Conservation (phyloP, 2,888 invertebrate species). For the Euproctis similis region DNA sequence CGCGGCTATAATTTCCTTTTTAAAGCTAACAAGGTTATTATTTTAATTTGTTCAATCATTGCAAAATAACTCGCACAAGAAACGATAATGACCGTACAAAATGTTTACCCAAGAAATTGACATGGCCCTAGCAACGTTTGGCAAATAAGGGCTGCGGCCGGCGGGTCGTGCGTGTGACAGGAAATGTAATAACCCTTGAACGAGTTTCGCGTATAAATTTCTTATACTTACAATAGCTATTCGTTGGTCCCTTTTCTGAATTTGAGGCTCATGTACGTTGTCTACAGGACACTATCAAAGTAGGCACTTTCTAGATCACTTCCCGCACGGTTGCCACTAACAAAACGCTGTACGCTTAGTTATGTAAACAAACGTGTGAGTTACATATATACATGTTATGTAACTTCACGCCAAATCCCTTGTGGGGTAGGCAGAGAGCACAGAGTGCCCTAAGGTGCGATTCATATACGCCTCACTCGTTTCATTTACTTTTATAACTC, state of each 20-base stretch:
- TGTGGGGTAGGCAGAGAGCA: too few relatives aligned
- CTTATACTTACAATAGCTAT: slow-evolving; percentile 44
- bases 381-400: too few relatives aligned
- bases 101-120: slow-evolving; percentile 62
- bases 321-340: too few relatives aligned
- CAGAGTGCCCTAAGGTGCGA: too few relatives aligned
- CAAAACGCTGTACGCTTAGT: too few relatives aligned
- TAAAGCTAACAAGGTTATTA: too few relatives aligned
- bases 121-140: slow-evolving; percentile 56
- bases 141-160: slow-evolving; percentile 57
- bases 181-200: slow-evolving; percentile 65
- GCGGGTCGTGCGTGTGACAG: slow-evolving; percentile 54
- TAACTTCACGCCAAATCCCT: too few relatives aligned
- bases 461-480: too few relatives aligned
- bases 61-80: slow-evolving; percentile 40
- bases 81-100: slow-evolving; percentile 54
- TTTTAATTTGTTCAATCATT: slow-evolving; percentile 27
- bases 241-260: slow-evolving; percentile 36
- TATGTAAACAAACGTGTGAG: too few relatives aligned
- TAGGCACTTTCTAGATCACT: too few relatives aligned
- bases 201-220: slow-evolving; percentile 53
- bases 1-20: slow-evolving; percentile 21
- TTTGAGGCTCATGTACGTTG: slow-evolving; percentile 20
- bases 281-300: slow-evolving; percentile 12
- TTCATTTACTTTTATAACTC: too few relatives aligned